phyloP scores from a whole-genome alignment of 2,797 vertebrate genomes.

The Poecilia velifera region DNA sequence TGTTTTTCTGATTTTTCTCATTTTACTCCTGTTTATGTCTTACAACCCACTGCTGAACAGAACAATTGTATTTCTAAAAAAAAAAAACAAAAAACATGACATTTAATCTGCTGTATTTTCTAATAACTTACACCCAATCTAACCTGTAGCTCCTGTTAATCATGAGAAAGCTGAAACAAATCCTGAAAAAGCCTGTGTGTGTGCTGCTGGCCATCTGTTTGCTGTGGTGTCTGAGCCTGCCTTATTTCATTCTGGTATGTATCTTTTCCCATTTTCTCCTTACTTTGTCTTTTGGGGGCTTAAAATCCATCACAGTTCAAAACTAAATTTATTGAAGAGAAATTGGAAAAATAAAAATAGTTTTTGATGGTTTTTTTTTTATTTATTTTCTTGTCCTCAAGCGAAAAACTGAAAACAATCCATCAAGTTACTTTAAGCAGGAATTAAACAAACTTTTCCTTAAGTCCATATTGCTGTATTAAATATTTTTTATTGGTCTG shows the following conservation, averaged over 20 bases:
- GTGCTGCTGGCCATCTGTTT: conserved; percentile 4
- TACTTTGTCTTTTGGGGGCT: not conserved
- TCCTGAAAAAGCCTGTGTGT: not conserved
- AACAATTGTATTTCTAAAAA: not conserved
- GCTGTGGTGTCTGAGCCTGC: conserved; percentile 7
- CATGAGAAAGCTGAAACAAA: conserved; percentile 8
- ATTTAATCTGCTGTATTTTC: not conserved
- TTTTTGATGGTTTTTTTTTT: not conserved
- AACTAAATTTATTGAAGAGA: not conserved
- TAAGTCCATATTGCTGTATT: not conserved
- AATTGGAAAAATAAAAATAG: not conserved
- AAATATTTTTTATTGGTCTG: not conserved
- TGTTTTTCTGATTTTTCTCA: not conserved
- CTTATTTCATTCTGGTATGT: conserved; percentile 17
- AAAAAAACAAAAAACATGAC: not conserved
- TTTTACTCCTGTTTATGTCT: not conserved
- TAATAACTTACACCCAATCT: not conserved
- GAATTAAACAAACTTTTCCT: not conserved
- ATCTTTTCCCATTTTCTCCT: not conserved
- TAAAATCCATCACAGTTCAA: not conserved
- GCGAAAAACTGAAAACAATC: not conserved
- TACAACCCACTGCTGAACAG: not conserved
- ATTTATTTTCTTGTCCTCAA: not conserved
- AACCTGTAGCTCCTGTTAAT: not conserved
- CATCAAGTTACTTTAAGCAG: not conserved